Percentiles rank a stretch among this genome's conserved stretches.
Conservation (phyloP, 2,113 vertebrate species). For the Recurvirostra avosetta region DNA sequence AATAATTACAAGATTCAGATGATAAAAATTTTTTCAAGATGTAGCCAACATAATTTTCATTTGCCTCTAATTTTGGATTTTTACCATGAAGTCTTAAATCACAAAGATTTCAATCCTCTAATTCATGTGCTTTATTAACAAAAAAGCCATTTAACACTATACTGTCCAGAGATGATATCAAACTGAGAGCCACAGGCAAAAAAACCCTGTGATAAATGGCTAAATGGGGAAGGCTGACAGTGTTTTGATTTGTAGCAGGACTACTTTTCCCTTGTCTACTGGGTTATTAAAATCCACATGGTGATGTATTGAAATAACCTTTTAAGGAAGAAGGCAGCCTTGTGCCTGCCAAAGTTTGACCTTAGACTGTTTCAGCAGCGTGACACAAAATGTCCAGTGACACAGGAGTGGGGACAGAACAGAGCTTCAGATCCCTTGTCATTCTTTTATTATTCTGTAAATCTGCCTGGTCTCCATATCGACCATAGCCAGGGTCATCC, state of each 20-base stretch:
- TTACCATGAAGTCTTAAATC: background rate
- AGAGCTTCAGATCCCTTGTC: background rate
- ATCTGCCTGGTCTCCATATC: background rate
- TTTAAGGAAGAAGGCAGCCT: background rate
- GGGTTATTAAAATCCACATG: background rate
- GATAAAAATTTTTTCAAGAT: background rate
- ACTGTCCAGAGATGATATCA: background rate
- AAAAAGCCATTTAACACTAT: background rate
- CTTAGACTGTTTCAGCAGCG: background rate
- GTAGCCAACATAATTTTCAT: background rate
- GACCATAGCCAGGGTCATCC: background rate
- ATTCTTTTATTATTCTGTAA: background rate
- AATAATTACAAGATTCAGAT: background rate
- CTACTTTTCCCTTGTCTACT: background rate
- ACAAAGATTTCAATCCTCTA: background rate
- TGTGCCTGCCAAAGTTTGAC: background rate
- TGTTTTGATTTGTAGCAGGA: background rate
- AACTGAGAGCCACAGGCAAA: background rate
- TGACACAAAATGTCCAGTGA: background rate
- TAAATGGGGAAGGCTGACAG: background rate
- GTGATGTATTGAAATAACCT: conserved; percentile 3
- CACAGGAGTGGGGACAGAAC: background rate
- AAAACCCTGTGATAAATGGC: background rate
- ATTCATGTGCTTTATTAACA: background rate
- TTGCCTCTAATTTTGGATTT: background rate